A percentile compares a stretch with the other conserved stretches of the same genome.
These are phyloP conservation scores for Leptopilina boulardi DNA, from an alignment of 1,140 invertebrate genomes.

Conservation along the genomic window DNA sequence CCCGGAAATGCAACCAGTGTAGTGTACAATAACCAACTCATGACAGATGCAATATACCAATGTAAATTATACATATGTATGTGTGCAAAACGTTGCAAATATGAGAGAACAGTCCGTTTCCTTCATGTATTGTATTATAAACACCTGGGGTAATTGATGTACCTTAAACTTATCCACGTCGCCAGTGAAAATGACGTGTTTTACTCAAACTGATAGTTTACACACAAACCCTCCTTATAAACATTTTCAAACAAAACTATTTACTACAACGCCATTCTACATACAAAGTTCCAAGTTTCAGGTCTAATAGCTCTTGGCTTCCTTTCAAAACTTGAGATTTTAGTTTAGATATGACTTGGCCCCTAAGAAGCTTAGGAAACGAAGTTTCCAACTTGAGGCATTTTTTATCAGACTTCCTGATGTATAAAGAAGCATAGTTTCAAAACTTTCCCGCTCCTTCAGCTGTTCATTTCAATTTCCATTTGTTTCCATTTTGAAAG, in stretches of 20 bases:
- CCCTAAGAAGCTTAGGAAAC: conserved; percentile 2
- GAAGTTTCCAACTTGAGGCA: not conserved
- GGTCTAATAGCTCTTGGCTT: conserved; percentile 4
- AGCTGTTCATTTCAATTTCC: not conserved
- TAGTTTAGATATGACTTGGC: conserved; percentile 13
- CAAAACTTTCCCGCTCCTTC: not conserved
- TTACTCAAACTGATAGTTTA: conserved; percentile 14
- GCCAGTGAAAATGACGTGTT: not conserved
- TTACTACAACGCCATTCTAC: not conserved
- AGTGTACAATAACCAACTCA: conserved; percentile 27
- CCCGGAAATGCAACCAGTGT: conserved; percentile 29
- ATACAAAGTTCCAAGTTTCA: not conserved
- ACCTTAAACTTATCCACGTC: conserved; percentile 5
- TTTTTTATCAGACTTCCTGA: not conserved
- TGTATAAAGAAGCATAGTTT: not conserved
- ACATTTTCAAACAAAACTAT: conserved; percentile 18
- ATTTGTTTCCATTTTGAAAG: not conserved
- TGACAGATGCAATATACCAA: conserved; percentile 2
- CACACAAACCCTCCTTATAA: conserved; percentile 7
- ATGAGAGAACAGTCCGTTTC: not conserved
- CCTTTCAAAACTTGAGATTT: conserved; percentile 17
- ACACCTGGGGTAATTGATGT: not conserved
- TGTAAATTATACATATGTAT: conserved; percentile 15
- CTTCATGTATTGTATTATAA: not conserved
- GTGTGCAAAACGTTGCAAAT: conserved; percentile 24